Base-by-base conservation (phyloP, 2,797 vertebrate species). In the Peromyscus melanophrys region DNA sequence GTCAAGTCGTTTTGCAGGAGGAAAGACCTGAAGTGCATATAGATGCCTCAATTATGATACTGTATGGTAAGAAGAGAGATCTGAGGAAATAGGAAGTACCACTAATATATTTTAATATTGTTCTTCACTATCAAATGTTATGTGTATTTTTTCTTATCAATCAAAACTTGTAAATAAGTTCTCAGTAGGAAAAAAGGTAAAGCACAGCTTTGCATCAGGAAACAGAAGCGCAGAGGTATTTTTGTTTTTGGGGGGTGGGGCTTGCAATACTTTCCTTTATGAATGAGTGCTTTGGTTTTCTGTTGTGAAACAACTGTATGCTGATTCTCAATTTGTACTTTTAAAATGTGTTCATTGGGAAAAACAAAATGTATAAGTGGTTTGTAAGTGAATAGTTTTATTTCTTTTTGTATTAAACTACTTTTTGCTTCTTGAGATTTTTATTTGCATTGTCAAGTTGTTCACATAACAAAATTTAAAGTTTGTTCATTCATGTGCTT, bases 331-430 rank as follows among this genome's bases (percentile, higher is more conserved):
- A 0, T 83, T 61, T 84, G 27, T 75, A 71, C 40, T 90, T 90
- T 78, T 73, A 77, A 23, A 91, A 52, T 77, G 69, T 95, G 46
- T 84, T 69, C 71, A 0, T 46, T 76, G 71, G 73, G 67, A 63
- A 87, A 65, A 92, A 88, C 19, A 73, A 37, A 90, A 59, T 21
- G 17, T 80, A 0, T 87, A 80, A 14, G 6, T 86, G 31, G 57
- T 65, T 92, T 94, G 1, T 89, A 90, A 92, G 12, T 92, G 46
- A 63, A 37, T 69, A 31, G 4, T 49, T 96, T 93, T 52, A 63
- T 95, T 95, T 96, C 31, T 67, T 84, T 81, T 37, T 91, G n/a
- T 67, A 63, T 88, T 94, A 87, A 75, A 84, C 46, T 31, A 67
- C 59, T 85, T 40, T 86, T 84, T 94, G 85, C 21, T 88, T n/a